Base-by-base conservation (phyloP, 2,888 invertebrate genomes). In the Nebria salina region DNA sequence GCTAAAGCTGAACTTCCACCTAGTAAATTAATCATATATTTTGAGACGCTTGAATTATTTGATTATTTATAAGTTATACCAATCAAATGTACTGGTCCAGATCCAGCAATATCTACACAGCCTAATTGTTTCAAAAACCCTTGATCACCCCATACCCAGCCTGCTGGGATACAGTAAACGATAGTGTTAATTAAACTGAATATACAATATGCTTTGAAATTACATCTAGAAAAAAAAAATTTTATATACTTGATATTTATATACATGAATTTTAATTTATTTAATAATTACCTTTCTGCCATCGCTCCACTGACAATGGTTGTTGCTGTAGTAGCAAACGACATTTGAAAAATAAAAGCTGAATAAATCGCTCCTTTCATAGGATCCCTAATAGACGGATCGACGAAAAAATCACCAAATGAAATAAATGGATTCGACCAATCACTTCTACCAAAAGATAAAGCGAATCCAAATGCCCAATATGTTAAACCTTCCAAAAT, bases 241-340 rank as follows among this genome's bases (percentile, higher is more conserved):
- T 54, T 7, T 54, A 7, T 54, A 11, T 54, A 54, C 54, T 54
- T 54, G 0, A 54, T 54, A 54, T 11, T 6, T 54, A 1, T 0
- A 11, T 54, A 11, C 7, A 54, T 13, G 7, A 2, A n/a, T 13
- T 6, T 54, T 13, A 54, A 13, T 3, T 11, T 54, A 73, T 73
- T 73, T 73, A 26, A 73, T 41, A 42, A 15, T 85, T 87, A 96
- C 95, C 97, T 92, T 88, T 98, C 98, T 1, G 97, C 97, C 96
- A 98, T 97, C 5, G 97, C 97, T 0, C 98, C 98, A 85, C 96
- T 96, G 0, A 97, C 97, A 82, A 97, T 97, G 0, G 97, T 97
- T 0, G 97, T 97, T 0, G 97, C 94, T 0, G 95, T 95, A 0
- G 97, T 97, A 0, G 97, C 96, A 85, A 97, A 97, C 0, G 96